Base-by-base conservation (phyloP, 2,113 vertebrate species). In the Nothoprocta pentlandii region DNA sequence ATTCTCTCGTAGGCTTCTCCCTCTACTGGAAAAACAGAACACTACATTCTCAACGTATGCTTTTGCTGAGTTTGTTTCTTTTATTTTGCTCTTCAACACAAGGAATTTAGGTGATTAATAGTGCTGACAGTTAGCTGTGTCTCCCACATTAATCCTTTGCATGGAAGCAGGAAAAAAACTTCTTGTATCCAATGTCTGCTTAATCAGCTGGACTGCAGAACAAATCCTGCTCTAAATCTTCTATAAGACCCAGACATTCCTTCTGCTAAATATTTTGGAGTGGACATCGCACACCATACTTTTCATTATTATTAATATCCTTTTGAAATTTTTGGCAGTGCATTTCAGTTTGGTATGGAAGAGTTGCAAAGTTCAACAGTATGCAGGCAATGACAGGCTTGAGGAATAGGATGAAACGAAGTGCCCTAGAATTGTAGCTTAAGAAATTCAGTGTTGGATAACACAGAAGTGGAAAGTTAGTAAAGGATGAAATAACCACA, bases 291-390 rank as follows among this genome's bases (percentile, higher is more conserved):
- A 46, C 5, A 64, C 68, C 34, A 21, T 78, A 44, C 12, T 80
- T 92, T 86, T 90, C 19, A 53, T 81, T 88, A 92, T 68, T 42
- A 49, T 58, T 91, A 5, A 71, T 67, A 28, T 23, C 1, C 75
- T 67, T 89, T 49, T 2, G 0, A 75, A 89, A 67, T 44, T 58
- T 9, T 49, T 85, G n/a, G 41, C 61, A 71, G 30, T 0, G 0
- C 58, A 10, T 23, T 49, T 49, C 13, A 10, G 8, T 84, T 93
- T 70, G 56, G 13, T 76, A 78, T 0, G 2, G 81, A 92, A 71
- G 10, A 25, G 23, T 3, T 70, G 23, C 5, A 44, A 69, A 77
- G 23, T 59, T 70, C 32, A 71, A 30, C 58, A 62, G 7, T 21
- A 19, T 62, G 20, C 34, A 20, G 51, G 46, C 61, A 86, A 36